Percentiles rank a stretch among this genome's conserved stretches.
These are phyloP conservation scores for Sepiola atlantica DNA, from an alignment of 2,888 invertebrate genomes.

Conservation along the genomic window DNA sequence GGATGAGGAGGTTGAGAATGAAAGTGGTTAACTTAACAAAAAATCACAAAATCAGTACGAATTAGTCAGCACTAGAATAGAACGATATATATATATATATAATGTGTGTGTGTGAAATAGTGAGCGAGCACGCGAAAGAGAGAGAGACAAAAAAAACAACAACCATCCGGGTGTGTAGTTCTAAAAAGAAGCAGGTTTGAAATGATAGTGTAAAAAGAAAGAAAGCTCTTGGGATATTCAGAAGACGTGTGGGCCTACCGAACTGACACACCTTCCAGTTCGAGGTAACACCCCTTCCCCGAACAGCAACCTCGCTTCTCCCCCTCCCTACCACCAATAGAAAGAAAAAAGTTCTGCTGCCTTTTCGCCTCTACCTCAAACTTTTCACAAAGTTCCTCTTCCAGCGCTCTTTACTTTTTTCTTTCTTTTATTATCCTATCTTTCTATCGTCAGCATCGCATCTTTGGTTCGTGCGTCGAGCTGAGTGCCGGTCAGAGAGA, in stretches of 20 bases:
- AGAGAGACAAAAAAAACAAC: not conserved
- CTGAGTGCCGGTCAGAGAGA: not conserved
- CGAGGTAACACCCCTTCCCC: not conserved
- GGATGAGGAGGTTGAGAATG: no score
- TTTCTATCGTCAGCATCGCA: not conserved
- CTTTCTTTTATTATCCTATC: not conserved
- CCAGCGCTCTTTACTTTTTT: not conserved
- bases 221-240: not conserved
- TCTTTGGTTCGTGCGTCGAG: not conserved
- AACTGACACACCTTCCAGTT: slow-evolving; percentile 3
- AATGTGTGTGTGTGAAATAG: no score
- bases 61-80: not conserved
- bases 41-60: not conserved
- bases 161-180: not conserved
- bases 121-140: no score
- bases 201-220: not conserved
- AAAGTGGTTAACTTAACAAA: no score
- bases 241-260: not conserved
- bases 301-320: not conserved
- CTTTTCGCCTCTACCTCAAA: slow-evolving; percentile 2
- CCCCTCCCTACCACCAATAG: not conserved
- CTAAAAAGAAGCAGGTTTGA: not conserved
- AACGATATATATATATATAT: not conserved
- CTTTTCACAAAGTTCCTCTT: not conserved
- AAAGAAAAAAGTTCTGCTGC: slow-evolving; percentile 13